A percentile compares a stretch with the other conserved stretches of the same genome.
Evolutionary conservation across 2,113 vertebrate species (phyloP).

Genomic region (Ictidomys tridecemlineatus): DNA sequence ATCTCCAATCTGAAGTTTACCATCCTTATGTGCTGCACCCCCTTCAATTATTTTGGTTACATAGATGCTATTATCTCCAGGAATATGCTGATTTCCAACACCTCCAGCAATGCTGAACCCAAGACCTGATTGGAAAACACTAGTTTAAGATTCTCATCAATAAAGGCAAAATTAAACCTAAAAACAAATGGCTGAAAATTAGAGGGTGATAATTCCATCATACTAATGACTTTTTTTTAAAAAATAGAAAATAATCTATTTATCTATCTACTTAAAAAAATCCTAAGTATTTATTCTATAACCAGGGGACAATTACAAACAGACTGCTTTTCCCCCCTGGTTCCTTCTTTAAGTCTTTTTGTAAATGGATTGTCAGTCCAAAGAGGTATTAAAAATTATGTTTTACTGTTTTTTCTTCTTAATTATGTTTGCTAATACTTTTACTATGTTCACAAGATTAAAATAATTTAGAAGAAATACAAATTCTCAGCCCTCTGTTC

Average conservation of each 20-base stretch:
- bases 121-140: slow-evolving; percentile 91
- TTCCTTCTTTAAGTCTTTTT: slow-evolving; percentile 21
- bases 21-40: slow-evolving; percentile 97
- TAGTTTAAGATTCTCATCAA: slow-evolving; percentile 58
- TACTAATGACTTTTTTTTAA: not conserved
- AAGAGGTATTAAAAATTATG: slow-evolving; percentile 20
- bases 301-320: not conserved
- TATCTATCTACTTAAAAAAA: not conserved
- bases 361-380: slow-evolving; percentile 10
- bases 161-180: slow-evolving; percentile 43
- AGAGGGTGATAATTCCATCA: slow-evolving; percentile 13
- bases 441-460: not conserved
- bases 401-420: slow-evolving; percentile 48
- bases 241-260: slow-evolving; percentile 36
- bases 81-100: slow-evolving; percentile 99
- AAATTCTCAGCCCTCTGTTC: slow-evolving; percentile 11
- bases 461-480: slow-evolving; percentile 44
- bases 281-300: not conserved
- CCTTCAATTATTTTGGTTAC: slow-evolving; percentile 99
- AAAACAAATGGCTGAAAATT: slow-evolving; percentile 38
- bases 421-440: slow-evolving; percentile 50
- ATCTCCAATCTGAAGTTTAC: slow-evolving; percentile 98
- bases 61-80: slow-evolving; percentile 99
- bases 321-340: not conserved
- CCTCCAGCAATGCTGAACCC: slow-evolving; percentile 99